Evolutionary conservation across 1,140 invertebrate species (phyloP), one percentile per base, ranked within the genome.

Genomic region (Andricus grossulariae): DNA sequence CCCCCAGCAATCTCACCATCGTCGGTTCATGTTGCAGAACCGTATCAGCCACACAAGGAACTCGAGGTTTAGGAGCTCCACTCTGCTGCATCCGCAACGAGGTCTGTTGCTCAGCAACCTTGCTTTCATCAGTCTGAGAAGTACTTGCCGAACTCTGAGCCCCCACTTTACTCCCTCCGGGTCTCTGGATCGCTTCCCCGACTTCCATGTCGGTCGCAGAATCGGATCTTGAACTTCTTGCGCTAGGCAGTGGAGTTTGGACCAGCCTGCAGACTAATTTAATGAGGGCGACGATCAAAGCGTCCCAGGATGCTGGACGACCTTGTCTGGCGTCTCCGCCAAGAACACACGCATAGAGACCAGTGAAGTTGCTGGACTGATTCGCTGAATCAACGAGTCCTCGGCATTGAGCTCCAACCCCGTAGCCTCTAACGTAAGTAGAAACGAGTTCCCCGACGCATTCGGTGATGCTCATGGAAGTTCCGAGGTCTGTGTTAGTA

Each of bases 1-100:
- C 95, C 85, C 93, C 94, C 88, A 97, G 93, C 78, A 98, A 93
- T 77, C 95, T 93, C 85, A 95, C 94, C 95, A 98, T 97, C 3
- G 96, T 97, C 0, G 94, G 93, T 76, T 95, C 93, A 83, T 96
- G 94, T 87, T 96, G 95, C 32, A 97, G 83, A 11, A 96, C 95
- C 94, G 93, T 94, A 87, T 96, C 95, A 1, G 95, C 95, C 21
- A 96, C 92, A 83, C 94, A 96, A 8, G 94, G 95, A 73, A 93
- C 86, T 72, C 92, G 91, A 86, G 79, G 91, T 87, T 87, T 88
- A 45, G 81, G 85, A 18, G 83, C 77, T 52, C 80, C 76, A n/a
- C 82, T 55, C 71, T 86, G 86, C 73, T 87, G 87, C 70, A 83
- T 54, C 32, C 85, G 81, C 45, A 85, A 83, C 0, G 87, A 89